These are phyloP conservation scores for Epizoanthus stellaris DNA, from an alignment of 92 coral and sea anemone genomes.

Conservation along the genomic window DNA sequence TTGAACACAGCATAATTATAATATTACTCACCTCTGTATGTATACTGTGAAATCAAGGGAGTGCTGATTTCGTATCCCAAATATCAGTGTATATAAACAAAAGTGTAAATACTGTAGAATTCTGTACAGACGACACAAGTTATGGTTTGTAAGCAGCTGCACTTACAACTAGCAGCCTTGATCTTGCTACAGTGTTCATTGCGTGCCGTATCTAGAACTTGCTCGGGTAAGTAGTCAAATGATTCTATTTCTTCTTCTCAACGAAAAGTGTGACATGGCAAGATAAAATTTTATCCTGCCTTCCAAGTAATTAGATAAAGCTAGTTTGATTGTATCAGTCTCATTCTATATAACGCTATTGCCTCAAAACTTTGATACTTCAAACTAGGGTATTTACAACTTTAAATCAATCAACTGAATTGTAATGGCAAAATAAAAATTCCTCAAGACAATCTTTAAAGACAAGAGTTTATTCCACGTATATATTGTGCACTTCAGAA, in stretches of 20 bases:
- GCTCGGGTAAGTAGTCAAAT: background rate
- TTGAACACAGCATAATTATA: background rate
- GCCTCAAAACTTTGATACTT: no score
- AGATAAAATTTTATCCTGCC: background rate
- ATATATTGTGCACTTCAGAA: no score
- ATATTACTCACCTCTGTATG: background rate
- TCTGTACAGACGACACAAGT: no score
- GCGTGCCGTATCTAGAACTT: background rate
- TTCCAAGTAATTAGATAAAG: background rate
- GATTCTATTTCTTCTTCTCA: background rate
- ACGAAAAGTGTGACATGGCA: background rate
- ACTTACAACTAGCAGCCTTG: background rate
- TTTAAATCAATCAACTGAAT: no score
- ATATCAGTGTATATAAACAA: background rate
- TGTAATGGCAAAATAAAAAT: no score
- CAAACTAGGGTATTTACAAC: no score
- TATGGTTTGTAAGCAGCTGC: background rate
- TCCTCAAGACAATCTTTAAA: no score
- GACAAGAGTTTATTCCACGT: no score
- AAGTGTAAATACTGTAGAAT: background rate
- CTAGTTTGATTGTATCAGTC: no score
- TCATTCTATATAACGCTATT: no score
- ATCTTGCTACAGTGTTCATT: background rate
- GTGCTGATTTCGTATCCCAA: background rate
- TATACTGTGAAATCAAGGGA: background rate